phyloP scores from a whole-genome alignment of 2,888 invertebrate genomes.

The Geotrupes spiniger region DNA sequence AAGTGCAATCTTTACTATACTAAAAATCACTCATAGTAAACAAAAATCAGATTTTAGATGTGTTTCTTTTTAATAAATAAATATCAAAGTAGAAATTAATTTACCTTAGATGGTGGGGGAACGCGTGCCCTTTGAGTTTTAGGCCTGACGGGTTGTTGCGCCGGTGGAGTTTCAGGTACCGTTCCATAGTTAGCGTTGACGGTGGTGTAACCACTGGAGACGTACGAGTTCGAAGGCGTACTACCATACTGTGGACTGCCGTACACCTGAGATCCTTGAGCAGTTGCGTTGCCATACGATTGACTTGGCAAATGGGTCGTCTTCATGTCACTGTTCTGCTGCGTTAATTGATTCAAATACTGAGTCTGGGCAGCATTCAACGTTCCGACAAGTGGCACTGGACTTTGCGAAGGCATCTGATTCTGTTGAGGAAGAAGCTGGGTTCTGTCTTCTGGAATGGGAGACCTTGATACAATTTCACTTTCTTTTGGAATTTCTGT shows the following conservation, averaged over 20 bases:
- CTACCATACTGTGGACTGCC: slow-evolving; percentile 33
- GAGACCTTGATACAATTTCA: slow-evolving; percentile 8
- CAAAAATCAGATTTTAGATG: no score
- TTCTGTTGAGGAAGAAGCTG: slow-evolving; percentile 16
- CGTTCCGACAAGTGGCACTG: slow-evolving; percentile 50
- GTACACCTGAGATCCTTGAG: slow-evolving; percentile 23
- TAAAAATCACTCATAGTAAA: no score
- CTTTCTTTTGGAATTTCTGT: slow-evolving; percentile 34
- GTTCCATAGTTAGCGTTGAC: slow-evolving; percentile 32
- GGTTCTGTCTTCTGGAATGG: slow-evolving; percentile 12
- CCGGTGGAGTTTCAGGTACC: slow-evolving; percentile 16
- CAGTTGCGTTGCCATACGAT: slow-evolving; percentile 30
- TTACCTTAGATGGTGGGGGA: slow-evolving; percentile 81
- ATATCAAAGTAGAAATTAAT: slow-evolving; percentile 15
- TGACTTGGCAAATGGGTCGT: slow-evolving; percentile 24
- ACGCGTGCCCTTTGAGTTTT: slow-evolving; percentile 70
- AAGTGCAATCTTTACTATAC: no score
- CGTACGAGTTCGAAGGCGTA: slow-evolving; percentile 34
- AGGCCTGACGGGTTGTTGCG: slow-evolving; percentile 46
- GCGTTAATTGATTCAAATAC: slow-evolving; percentile 58
- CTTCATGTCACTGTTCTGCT: slow-evolving; percentile 49
- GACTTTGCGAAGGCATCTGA: slow-evolving; percentile 30
- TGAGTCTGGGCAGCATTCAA: slow-evolving; percentile 59
- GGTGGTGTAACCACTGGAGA: slow-evolving; percentile 32
- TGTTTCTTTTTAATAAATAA: no score